Conservation (phyloP, 2,113 vertebrate genomes). For the Lanius collurio region DNA sequence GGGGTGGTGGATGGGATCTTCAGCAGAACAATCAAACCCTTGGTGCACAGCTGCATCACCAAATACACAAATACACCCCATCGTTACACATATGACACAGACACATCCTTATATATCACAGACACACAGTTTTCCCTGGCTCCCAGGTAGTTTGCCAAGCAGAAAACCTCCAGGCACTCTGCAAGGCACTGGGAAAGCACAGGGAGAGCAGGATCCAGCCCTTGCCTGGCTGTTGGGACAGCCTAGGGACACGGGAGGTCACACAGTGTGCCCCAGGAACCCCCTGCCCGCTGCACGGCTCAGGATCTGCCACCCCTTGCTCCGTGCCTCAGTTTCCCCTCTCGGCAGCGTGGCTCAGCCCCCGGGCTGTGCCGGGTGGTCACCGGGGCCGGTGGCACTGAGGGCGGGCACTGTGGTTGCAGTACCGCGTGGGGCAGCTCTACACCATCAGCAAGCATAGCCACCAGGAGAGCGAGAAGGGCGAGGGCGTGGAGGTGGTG, state of each 20-base stretch:
- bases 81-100: background rate
- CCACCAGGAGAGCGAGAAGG: conserved; percentile 86
- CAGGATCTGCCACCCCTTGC: background rate
- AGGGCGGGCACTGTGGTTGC: background rate
- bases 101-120: fast-evolving
- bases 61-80: background rate
- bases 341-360: background rate
- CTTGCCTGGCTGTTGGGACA: fast-evolving
- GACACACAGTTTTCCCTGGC: background rate
- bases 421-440: conserved; percentile 89
- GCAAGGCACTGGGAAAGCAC: background rate
- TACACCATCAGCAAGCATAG: conserved; percentile 96
- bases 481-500: conserved; percentile 89
- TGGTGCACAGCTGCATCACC: background rate
- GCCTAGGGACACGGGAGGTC: too few relatives aligned
- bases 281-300: fast-evolving
- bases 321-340: conserved; percentile 18
- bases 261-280: background rate
- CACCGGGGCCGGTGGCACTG: background rate
- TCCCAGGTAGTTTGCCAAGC: background rate
- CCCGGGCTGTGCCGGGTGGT: background rate
- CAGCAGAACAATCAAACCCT: background rate
- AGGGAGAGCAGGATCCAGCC: background rate
- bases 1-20: background rate
- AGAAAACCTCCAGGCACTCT: background rate